Conservation (phyloP, 2,888 invertebrate genomes). For the Zhengitettix transpicula region DNA sequence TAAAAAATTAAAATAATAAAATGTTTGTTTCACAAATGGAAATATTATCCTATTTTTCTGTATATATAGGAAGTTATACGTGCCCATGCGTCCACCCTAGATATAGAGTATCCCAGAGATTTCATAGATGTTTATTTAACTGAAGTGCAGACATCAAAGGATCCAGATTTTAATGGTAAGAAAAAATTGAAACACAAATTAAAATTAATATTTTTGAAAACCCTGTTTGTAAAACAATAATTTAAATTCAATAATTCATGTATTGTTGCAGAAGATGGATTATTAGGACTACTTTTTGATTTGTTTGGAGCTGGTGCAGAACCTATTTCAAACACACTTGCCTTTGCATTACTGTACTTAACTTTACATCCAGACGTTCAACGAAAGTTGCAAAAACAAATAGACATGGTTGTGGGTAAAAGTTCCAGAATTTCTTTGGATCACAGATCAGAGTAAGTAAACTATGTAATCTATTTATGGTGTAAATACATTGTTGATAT, state of each 20-base stretch:
- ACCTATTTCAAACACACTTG: slow-evolving; percentile 12
- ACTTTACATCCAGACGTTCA: slow-evolving; percentile 13
- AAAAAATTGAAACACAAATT: background rate
- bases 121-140: background rate
- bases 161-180: background rate
- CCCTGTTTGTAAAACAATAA: background rate
- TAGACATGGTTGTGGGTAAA: slow-evolving; percentile 12
- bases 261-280: slow-evolving; percentile 10
- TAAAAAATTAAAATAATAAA: background rate
- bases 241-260: background rate
- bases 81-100: background rate
- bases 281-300: slow-evolving; percentile 10
- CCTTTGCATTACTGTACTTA: slow-evolving; percentile 14
- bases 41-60: background rate
- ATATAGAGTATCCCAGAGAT: background rate
- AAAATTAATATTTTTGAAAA: too few species aligned
- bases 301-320: slow-evolving; percentile 15
- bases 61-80: background rate
- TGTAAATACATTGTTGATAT: too few species aligned
- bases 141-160: background rate
- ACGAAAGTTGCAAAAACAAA: slow-evolving; percentile 12
- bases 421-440: background rate
- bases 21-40: background rate
- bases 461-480: too few species aligned
- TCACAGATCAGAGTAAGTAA: slow-evolving; percentile 1